Conservation (phyloP, 2,113 vertebrate genomes). For the Xenopus laevis region DNA sequence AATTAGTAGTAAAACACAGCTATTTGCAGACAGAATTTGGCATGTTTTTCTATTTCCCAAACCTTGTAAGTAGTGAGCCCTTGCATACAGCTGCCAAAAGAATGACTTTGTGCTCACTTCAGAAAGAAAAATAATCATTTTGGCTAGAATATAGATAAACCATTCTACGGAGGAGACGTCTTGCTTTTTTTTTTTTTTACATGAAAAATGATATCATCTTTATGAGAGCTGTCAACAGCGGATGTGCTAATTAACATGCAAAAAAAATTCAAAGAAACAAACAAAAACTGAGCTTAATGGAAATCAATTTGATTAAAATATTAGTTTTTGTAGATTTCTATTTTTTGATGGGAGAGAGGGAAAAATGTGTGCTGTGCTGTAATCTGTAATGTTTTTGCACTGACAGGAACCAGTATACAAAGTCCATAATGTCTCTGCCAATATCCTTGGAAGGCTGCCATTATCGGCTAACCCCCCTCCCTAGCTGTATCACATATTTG, state of each 20-base stretch:
- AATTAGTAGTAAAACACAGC: slow-evolving; percentile 37
- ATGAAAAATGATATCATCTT: neutral
- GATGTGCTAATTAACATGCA: neutral
- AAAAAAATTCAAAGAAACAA: neutral
- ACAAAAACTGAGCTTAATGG: neutral
- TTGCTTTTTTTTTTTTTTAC: neutral
- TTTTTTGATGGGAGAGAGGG: too few species aligned
- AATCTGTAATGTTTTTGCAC: too few species aligned
- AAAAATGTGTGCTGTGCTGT: too few species aligned
- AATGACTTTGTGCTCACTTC: slow-evolving; percentile 31
- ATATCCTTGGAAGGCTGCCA: too few species aligned
- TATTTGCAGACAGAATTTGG: slow-evolving; percentile 39
- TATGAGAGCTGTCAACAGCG: neutral
- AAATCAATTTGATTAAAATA: too few species aligned
- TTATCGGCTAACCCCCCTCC: too few species aligned
- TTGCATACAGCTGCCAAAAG: slow-evolving; percentile 24
- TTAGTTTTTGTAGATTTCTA: too few species aligned
- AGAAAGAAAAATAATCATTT: slow-evolving; percentile 30
- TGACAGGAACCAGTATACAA: too few species aligned
- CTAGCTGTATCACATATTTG: too few species aligned
- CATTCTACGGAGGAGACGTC: neutral
- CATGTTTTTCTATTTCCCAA: slow-evolving; percentile 39
- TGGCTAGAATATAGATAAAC: slow-evolving; percentile 12
- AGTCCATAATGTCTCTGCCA: too few species aligned
- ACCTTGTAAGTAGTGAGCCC: slow-evolving; percentile 27